Evolutionary conservation across 2,888 invertebrate genomes (phyloP).

Genomic region (Limnephilus rhombicus): DNA sequence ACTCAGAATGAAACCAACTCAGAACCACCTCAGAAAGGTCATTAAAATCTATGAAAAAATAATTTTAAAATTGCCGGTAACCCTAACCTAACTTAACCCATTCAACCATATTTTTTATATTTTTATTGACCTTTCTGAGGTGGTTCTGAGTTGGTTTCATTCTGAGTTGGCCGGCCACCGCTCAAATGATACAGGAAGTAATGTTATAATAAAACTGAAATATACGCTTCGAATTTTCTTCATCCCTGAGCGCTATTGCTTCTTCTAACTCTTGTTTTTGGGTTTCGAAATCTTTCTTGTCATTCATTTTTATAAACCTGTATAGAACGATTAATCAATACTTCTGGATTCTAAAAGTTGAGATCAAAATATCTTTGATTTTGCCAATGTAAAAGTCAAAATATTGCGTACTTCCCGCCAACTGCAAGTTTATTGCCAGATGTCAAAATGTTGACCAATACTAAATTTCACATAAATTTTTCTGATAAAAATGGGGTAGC

Average conservation of each 20-base stretch:
- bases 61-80: no score
- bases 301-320: constrained; percentile 19
- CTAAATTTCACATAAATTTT: not conserved
- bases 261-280: constrained; percentile 22
- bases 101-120: no score
- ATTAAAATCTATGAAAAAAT: no score
- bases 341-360: no score
- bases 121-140: no score
- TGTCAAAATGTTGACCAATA: not conserved
- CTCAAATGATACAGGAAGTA: not conserved
- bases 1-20: no score
- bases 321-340: no score
- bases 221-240: constrained; percentile 23
- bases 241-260: not conserved
- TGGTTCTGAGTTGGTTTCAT: no score
- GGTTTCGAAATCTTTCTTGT: not conserved
- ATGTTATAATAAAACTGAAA: constrained; percentile 14
- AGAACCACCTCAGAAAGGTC: no score
- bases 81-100: no score
- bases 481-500: not conserved
- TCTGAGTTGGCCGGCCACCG: not conserved
- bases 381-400: not conserved
- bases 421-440: not conserved
- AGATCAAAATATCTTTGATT: no score
- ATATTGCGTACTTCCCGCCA: not conserved